Evolutionary conservation across 1,140 invertebrate species (phyloP).

Genomic region (Wasmannia auropunctata): DNA sequence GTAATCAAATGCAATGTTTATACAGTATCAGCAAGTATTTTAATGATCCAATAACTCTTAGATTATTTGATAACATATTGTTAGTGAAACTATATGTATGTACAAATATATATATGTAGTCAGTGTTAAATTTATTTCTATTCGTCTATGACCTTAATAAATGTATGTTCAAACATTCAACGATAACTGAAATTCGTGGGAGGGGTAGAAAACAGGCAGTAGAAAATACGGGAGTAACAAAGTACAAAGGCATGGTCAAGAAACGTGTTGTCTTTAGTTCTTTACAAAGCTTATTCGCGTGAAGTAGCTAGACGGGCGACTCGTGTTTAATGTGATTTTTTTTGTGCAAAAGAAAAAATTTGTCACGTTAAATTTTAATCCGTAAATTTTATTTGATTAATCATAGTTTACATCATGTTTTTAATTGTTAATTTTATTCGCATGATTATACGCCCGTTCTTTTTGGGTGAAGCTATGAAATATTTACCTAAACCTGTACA

Average conservation of each 20-base stretch:
- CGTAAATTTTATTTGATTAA: not conserved
- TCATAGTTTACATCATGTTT: not conserved
- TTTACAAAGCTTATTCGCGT: not conserved
- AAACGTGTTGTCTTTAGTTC: constrained; percentile 22
- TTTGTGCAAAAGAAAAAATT: too few relatives aligned
- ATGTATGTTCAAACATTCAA: not conserved
- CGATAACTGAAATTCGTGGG: not conserved
- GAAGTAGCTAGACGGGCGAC: not conserved
- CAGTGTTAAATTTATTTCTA: not conserved
- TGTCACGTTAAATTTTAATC: not conserved
- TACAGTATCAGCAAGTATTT: not conserved
- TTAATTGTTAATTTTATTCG: constrained; percentile 16
- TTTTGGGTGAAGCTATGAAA: constrained; percentile 25
- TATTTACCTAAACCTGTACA: constrained; percentile 1
- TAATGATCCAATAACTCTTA: not conserved
- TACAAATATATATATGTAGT: not conserved
- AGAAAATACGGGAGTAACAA: not conserved
- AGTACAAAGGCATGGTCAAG: constrained; percentile 4
- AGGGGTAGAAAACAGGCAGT: too few relatives aligned
- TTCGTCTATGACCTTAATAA: not conserved
- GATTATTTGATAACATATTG: not conserved
- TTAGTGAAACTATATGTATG: not conserved
- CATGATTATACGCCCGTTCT: constrained; percentile 38
- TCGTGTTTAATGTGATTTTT: not conserved
- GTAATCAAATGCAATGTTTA: not conserved